These are phyloP conservation scores for Pemphredon lugubris DNA, from an alignment of 2,888 invertebrate species.

Conservation along the genomic window DNA sequence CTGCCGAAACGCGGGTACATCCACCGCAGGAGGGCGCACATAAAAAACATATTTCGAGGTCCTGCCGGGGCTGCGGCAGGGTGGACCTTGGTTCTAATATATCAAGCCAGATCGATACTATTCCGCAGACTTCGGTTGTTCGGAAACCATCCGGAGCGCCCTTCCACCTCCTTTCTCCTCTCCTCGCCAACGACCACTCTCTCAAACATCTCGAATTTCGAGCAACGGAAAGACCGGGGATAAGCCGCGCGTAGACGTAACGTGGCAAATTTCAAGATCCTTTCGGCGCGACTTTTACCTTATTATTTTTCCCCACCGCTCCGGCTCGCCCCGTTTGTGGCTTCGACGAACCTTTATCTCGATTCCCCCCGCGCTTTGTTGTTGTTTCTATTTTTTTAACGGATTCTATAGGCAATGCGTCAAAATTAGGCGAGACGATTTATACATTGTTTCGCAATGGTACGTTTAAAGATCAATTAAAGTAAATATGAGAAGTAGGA, in stretches of 20 bases:
- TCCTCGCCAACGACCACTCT: slow-evolving; percentile 52
- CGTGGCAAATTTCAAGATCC: slow-evolving; percentile 54
- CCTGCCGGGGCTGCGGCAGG: slow-evolving; percentile 71
- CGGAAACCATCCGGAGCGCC: slow-evolving; percentile 70
- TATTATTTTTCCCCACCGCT: slow-evolving; percentile 23
- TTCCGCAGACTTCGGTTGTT: slow-evolving; percentile 76
- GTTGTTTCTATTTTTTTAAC: not conserved
- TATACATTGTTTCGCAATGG: too few species aligned
- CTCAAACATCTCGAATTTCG: slow-evolving; percentile 61
- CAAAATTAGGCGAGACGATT: too few species aligned
- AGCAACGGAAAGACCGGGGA: slow-evolving; percentile 58
- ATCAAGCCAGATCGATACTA: slow-evolving; percentile 80
- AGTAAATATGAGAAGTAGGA: too few species aligned
- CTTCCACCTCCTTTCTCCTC: slow-evolving; percentile 52
- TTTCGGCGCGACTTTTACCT: slow-evolving; percentile 32
- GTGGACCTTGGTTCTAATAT: slow-evolving; percentile 79
- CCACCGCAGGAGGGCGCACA: slow-evolving; percentile 69
- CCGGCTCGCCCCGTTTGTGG: not conserved
- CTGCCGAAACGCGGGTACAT: slow-evolving; percentile 59
- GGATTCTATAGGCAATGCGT: too few species aligned
- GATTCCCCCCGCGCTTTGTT: too few species aligned
- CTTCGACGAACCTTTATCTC: not conserved
- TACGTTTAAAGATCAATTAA: too few species aligned
- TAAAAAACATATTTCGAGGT: slow-evolving; percentile 79
- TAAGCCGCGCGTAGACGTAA: slow-evolving; percentile 62